These are phyloP conservation scores for Cyphomyrmex costatus DNA, from an alignment of 1,140 invertebrate species.

Conservation along the genomic window DNA sequence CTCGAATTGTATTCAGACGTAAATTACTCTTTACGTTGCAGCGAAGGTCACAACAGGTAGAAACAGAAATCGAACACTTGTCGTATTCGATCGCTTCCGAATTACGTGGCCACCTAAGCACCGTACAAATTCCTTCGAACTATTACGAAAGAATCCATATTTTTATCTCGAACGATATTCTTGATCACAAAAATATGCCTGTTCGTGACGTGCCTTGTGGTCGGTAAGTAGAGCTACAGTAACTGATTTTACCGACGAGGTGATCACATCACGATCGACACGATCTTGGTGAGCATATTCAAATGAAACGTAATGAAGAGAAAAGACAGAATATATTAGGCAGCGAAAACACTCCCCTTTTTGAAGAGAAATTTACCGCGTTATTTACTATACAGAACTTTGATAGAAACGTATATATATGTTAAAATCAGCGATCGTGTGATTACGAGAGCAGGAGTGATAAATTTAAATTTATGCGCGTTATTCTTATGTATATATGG, in stretches of 20 bases:
- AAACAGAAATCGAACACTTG: background rate
- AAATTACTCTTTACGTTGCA: slow-evolving; percentile 34
- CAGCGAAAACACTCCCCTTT: background rate
- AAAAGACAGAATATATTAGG: background rate
- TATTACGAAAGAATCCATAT: slow-evolving; percentile 37
- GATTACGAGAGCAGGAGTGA: too few species aligned
- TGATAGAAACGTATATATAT: background rate
- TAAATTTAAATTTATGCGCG: too few species aligned
- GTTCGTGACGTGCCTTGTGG: background rate
- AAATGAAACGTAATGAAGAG: background rate
- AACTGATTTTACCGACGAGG: background rate
- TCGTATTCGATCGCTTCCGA: background rate
- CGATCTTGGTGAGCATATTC: background rate
- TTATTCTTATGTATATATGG: too few species aligned
- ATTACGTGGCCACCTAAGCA: background rate
- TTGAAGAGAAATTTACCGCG: background rate
- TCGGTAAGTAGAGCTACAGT: background rate
- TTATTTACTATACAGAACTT: background rate
- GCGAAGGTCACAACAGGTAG: slow-evolving; percentile 52
- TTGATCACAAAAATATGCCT: slow-evolving; percentile 11
- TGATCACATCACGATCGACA: background rate
- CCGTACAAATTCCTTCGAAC: background rate
- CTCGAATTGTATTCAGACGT: background rate
- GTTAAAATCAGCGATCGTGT: too few species aligned
- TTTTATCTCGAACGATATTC: background rate